Evolutionary conservation across 53 echinoderm and acorn worm species (phyloP).

Genomic region (Glandiceps talaboti): DNA sequence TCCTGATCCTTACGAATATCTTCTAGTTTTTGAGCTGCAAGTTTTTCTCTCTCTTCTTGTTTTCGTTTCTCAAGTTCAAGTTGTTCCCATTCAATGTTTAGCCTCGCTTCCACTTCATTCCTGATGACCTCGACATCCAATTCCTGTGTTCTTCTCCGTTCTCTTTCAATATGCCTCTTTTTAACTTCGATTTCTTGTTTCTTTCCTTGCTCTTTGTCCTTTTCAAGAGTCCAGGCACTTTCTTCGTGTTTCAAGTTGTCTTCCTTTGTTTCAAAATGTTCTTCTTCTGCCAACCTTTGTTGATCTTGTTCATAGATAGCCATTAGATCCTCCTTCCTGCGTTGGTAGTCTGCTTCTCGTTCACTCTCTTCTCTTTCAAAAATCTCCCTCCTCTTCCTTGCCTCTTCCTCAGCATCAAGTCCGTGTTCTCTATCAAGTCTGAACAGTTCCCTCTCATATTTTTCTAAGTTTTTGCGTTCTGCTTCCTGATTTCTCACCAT

Average conservation of each 20-base stretch:
- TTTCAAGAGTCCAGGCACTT: conserved; percentile 18
- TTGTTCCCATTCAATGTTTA: conserved; percentile 15
- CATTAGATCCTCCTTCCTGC: conserved; percentile 6
- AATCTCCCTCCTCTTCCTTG: conserved; percentile 45
- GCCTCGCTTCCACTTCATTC: not conserved
- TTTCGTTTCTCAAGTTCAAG: conserved; percentile 22
- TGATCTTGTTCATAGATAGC: not conserved
- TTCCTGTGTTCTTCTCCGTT: not conserved
- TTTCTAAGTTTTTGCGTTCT: conserved; percentile 41
- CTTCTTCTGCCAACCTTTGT: not conserved
- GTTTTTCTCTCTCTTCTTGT: conserved; percentile 27
- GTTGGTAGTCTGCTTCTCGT: conserved; percentile 10
- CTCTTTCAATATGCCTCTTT: not conserved
- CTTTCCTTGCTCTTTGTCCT: not conserved
- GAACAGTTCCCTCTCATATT: conserved; percentile 49
- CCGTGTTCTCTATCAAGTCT: conserved; percentile 27
- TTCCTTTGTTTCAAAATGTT: conserved; percentile 19
- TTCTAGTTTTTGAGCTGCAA: conserved; percentile 25
- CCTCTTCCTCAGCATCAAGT: conserved; percentile 31
- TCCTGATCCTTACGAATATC: conserved; percentile 32
- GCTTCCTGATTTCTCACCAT: conserved; percentile 43
- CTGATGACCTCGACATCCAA: not conserved
- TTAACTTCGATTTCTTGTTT: not conserved
- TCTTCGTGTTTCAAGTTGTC: conserved; percentile 29
- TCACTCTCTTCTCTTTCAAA: conserved; percentile 23